Percentiles rank a stretch among this genome's conserved stretches.
Conservation (phyloP, 2,113 vertebrate genomes). For the Bucco capensis region DNA sequence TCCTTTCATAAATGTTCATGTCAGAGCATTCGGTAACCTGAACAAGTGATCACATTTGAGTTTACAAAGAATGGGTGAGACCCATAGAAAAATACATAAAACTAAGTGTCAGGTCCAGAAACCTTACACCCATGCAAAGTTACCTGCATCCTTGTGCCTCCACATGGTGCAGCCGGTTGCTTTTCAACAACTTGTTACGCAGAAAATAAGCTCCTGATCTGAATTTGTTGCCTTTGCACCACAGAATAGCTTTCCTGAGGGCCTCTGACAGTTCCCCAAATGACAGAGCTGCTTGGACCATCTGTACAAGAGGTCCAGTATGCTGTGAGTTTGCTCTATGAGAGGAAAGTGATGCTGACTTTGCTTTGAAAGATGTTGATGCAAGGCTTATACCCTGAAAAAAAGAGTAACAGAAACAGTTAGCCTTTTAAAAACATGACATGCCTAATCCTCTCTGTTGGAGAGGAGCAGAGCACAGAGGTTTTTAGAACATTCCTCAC, state of each 20-base stretch:
- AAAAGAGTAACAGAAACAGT: background rate
- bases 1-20: background rate
- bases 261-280: slow-evolving; percentile 72
- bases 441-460: background rate
- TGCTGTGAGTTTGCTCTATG: background rate
- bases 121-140: background rate
- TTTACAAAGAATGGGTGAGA: background rate
- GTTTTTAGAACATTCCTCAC: background rate
- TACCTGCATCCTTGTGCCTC: slow-evolving; percentile 77
- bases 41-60: background rate
- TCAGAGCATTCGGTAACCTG: background rate
- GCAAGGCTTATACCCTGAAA: slow-evolving; percentile 48
- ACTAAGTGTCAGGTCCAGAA: background rate
- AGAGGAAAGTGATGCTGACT: background rate
- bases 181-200: slow-evolving; percentile 74
- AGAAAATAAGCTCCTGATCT: slow-evolving; percentile 66
- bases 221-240: slow-evolving; percentile 70
- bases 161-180: slow-evolving; percentile 73
- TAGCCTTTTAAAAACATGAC: background rate
- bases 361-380: background rate
- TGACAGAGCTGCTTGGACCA: slow-evolving; percentile 39
- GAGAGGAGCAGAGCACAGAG: background rate
- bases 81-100: background rate
- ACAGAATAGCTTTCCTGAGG: slow-evolving; percentile 63
- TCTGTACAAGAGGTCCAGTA: slow-evolving; percentile 43